Evolutionary conservation across 2,888 invertebrate species (phyloP), one percentile per base, ranked within the genome.

Genomic region (Pecten maximus): DNA sequence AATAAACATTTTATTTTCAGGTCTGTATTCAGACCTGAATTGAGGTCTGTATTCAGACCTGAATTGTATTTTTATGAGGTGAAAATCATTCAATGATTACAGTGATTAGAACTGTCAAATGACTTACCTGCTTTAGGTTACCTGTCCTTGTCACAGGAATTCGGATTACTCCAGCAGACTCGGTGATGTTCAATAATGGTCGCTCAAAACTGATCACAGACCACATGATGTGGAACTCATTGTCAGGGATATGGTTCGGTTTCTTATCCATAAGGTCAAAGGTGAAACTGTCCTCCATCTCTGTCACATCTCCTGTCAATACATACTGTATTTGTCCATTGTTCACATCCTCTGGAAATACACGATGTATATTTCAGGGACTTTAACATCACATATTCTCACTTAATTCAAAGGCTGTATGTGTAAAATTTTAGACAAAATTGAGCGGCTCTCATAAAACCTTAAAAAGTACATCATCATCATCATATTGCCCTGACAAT

Each of bases 151-250:
- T 91, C 15, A 96, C 94, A 40, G 96, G 95, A 15, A 96, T 92
- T 89, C 94, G 94, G 19, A 96, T 91, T 10, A 96, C 93, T 12
- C 96, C 95, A 10, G 93, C 93, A 0, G 93, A 94, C 93, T 96
- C 96, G 87, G 95, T 94, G 8, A 96, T 93, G 91, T 96, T 96
- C 88, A 95, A 91, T 44, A 91, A 89, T 0, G 94, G 89, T 28
- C 92, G 88, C 48, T 93, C 94, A 91, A 96, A 96, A 39, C 92
- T 94, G 39, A 96, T 93, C 19, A 94, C 91, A 19, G 96, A 95
- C 96, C 96, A 96, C 60, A 93, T 93, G 88, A 96, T 94, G 90
- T 96, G 94, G 93, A 96, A 96, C 16, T 93, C 93, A 91, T 96
- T 96, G 60, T 94, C 95, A 23, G 95, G 92, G 0, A 96, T 92